These are phyloP conservation scores for Shinisaurus crocodilurus DNA, from an alignment of 2,113 vertebrate species.

Conservation along the genomic window DNA sequence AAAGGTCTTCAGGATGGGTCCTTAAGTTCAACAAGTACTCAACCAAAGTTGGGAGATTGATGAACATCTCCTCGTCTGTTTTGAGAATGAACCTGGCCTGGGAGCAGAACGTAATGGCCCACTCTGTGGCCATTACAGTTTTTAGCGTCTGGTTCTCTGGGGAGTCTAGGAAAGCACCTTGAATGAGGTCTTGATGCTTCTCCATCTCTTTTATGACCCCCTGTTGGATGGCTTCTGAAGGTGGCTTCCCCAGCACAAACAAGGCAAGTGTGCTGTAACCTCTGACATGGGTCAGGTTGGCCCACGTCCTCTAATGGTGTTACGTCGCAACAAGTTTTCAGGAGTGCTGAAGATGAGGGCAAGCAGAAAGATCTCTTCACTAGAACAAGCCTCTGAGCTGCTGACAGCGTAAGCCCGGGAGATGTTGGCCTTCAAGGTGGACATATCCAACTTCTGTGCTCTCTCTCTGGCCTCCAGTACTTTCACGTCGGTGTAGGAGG, in stretches of 20 bases:
- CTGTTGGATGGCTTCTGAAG: slow-evolving; percentile 68
- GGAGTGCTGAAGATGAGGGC: slow-evolving; percentile 82
- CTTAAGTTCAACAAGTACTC: slow-evolving; percentile 83
- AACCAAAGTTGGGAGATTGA: slow-evolving; percentile 81
- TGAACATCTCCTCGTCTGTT: slow-evolving; percentile 82
- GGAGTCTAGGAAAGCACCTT: slow-evolving; percentile 79
- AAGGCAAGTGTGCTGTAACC: slow-evolving; percentile 73
- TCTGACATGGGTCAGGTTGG: slow-evolving; percentile 76
- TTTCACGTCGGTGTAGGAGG: slow-evolving; percentile 79
- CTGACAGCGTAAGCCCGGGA: slow-evolving; percentile 75
- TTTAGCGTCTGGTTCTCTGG: slow-evolving; percentile 76
- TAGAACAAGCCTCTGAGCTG: slow-evolving; percentile 72
- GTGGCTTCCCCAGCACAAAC: slow-evolving; percentile 84
- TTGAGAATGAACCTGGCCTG: slow-evolving; percentile 85
- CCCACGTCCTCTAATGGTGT: slow-evolving; percentile 87
- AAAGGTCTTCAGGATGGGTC: slow-evolving; percentile 84
- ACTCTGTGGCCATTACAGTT: slow-evolving; percentile 79
- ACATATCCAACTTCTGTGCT: slow-evolving; percentile 84
- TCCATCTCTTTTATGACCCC: slow-evolving; percentile 76
- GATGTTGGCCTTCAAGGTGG: slow-evolving; percentile 75
- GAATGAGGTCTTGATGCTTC: slow-evolving; percentile 82
- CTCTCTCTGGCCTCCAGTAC: slow-evolving; percentile 82
- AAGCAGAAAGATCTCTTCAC: slow-evolving; percentile 85
- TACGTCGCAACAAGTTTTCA: slow-evolving; percentile 78
- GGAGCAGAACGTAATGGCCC: slow-evolving; percentile 88